Evolutionary conservation across 2,113 vertebrate genomes (phyloP).

Genomic region (Podarcis cretensis): DNA sequence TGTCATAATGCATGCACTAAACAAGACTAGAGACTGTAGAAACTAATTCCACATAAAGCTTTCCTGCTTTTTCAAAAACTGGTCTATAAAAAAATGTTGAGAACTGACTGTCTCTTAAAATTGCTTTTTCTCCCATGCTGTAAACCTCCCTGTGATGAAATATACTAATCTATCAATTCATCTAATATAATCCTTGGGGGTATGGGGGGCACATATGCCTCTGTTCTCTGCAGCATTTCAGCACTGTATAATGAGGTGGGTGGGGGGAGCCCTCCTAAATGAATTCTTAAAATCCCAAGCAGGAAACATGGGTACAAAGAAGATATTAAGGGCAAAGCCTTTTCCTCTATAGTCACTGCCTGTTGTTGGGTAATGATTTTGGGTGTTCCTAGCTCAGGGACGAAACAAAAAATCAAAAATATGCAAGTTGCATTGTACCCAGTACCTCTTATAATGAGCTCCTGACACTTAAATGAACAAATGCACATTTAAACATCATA

Average conservation of each 20-base stretch:
- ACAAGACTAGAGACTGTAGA: background rate
- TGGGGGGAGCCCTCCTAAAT: background rate
- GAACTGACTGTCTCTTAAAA: rapidly evolving
- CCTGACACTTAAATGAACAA: background rate
- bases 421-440: no score
- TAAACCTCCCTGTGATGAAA: background rate
- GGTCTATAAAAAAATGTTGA: background rate
- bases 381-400: no score
- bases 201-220: background rate
- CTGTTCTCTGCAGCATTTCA: background rate
- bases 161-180: background rate
- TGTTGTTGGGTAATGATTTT: background rate
- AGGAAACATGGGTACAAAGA: background rate
- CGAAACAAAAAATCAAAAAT: background rate
- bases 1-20: no score
- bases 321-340: background rate
- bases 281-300: conserved; percentile 6
- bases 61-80: background rate
- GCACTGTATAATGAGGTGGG: background rate
- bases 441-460: background rate
- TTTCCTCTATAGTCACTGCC: background rate
- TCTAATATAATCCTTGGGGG: background rate
- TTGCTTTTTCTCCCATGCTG: background rate
- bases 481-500: background rate
- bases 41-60: background rate